Base-by-base conservation (phyloP, 2,888 invertebrate species). In the Archips xylosteana region DNA sequence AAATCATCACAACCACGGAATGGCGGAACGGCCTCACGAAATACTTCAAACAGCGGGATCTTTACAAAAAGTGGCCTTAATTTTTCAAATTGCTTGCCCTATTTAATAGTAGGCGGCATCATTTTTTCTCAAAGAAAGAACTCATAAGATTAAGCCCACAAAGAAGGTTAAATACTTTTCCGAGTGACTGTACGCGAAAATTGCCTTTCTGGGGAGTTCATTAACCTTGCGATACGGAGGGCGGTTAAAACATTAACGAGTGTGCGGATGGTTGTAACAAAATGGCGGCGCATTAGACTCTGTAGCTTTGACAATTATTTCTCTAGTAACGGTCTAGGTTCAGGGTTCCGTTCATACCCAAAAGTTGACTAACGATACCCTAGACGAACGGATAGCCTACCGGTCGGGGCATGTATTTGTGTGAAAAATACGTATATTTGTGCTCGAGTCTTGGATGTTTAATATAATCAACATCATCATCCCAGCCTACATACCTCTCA, bases 1-100 rank as follows among this genome's bases (percentile, higher is more conserved):
- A n/a, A 3, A 32, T 4, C 57, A 10, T 9, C 32, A 32, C 10
- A 32, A 9, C 32, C 23, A 57, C 12, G 32, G 57, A 23, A 32
- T 3, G 32, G 32, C 32, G 12, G 57, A 57, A 3, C 32, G 57
- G 13, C 12, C 8, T 12, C 57, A 12, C 57, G 0, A 3, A 57
- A 32, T 32, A 32, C 60, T 60, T 36, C 36, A 60, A 60, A 60
- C 60, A 60, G n/a, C 54, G 23, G 36, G n/a, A 59, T 66, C 42
- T 67, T 54, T 59, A 72, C 49, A 63, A 76, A 75, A 75, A 72
- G 74, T 69, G 73, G 71, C 73, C 74, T 79, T 78, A 78, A 79
- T 78, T 78, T 75, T 78, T 76, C 69, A 79, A 81, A 81, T 78
- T 78, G 76, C 76, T 64, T 74, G 68, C 67, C 76, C 76, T 76